Evolutionary conservation across 2,888 invertebrate genomes (phyloP).

Genomic region (Parnassius apollo): DNA sequence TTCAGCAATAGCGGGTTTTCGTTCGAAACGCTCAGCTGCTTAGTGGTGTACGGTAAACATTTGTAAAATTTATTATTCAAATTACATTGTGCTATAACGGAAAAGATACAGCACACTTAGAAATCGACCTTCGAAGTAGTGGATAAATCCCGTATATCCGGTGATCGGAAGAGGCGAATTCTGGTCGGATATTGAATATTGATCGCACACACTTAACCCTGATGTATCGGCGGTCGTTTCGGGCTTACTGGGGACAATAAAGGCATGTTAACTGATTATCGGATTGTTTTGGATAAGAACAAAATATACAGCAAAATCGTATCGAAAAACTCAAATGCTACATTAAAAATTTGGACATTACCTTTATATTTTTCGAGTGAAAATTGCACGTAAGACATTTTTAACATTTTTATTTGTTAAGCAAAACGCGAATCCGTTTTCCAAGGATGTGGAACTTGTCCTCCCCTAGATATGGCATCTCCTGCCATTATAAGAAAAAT

Average conservation of each 20-base stretch:
- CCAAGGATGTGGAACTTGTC: too few relatives aligned
- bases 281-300: constrained; percentile 50
- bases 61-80: constrained; percentile 26
- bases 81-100: constrained; percentile 27
- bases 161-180: constrained; percentile 75
- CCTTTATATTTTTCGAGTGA: too few relatives aligned
- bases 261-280: constrained; percentile 66
- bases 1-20: constrained; percentile 23
- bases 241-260: constrained; percentile 59
- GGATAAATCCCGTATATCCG: constrained; percentile 52
- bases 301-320: constrained; percentile 30
- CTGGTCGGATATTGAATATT: constrained; percentile 79
- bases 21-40: constrained; percentile 15
- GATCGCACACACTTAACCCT: constrained; percentile 77
- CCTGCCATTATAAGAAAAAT: too few relatives aligned
- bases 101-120: constrained; percentile 31
- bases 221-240: constrained; percentile 70
- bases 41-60: constrained; percentile 20
- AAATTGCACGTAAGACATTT: too few relatives aligned
- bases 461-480: too few relatives aligned
- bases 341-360: too few relatives aligned
- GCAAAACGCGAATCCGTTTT: too few relatives aligned
- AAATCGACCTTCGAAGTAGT: constrained; percentile 56
- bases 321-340: not conserved
- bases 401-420: too few relatives aligned